Conservation (phyloP, 2,113 vertebrate genomes). For the Cygnus atratus region DNA sequence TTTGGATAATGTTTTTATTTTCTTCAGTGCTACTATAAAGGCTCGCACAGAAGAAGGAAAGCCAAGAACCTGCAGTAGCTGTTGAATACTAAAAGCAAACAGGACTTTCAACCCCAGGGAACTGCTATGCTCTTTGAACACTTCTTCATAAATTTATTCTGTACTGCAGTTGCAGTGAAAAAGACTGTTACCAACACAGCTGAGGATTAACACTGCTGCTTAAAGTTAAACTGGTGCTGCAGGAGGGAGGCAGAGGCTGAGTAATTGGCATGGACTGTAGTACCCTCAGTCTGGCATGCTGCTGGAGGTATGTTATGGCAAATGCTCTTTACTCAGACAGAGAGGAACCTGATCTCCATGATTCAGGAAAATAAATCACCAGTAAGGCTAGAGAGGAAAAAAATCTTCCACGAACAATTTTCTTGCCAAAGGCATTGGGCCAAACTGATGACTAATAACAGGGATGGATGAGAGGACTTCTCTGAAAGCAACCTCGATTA, state of each 20-base stretch:
- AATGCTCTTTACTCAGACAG: background rate
- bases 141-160: background rate
- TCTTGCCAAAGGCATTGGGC: slow-evolving; percentile 16
- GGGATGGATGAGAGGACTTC: background rate
- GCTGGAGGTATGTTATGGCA: background rate
- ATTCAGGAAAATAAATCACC: background rate
- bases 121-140: background rate
- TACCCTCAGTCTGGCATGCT: background rate
- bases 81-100: background rate
- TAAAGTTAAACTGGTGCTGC: background rate
- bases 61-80: background rate
- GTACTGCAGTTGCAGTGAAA: background rate
- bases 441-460: slow-evolving; percentile 26
- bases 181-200: background rate
- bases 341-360: background rate
- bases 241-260: background rate
- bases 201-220: background rate
- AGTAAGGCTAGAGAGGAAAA: background rate
- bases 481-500: background rate
- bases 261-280: background rate
- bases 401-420: background rate
- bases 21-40: background rate
- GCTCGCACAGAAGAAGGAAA: background rate
- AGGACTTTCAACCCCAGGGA: slow-evolving; percentile 6
- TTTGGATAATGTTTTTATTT: background rate